Evolutionary conservation across 2,888 invertebrate species (phyloP).

Genomic region (Sipha maydis): DNA sequence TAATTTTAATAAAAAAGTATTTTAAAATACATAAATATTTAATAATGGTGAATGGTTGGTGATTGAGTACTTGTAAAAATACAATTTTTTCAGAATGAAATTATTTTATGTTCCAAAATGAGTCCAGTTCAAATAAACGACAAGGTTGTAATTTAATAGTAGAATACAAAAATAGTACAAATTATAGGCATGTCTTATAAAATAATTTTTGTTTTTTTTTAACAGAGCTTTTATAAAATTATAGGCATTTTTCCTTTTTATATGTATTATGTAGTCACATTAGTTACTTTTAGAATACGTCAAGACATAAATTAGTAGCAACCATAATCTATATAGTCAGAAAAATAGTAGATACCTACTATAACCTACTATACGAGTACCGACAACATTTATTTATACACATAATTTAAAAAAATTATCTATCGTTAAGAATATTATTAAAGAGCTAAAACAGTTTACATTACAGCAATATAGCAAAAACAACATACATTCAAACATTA

Average conservation of each 20-base stretch:
- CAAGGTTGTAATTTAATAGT: neutral
- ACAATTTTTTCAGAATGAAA: neutral
- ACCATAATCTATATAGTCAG: too few relatives aligned
- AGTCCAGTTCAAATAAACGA: neutral
- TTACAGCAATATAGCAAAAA: too few relatives aligned
- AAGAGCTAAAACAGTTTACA: neutral
- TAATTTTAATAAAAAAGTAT: too few relatives aligned
- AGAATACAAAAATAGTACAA: neutral
- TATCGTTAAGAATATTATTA: neutral
- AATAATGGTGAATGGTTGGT: too few relatives aligned
- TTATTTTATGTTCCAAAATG: neutral
- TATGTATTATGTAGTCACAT: neutral
- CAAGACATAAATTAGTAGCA: too few relatives aligned
- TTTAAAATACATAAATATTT: too few relatives aligned
- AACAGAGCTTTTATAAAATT: neutral
- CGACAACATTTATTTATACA: too few relatives aligned
- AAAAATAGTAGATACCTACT: neutral
- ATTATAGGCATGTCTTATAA: neutral
- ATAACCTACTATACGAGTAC: too few relatives aligned
- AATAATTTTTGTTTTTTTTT: neutral
- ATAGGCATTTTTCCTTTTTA: neutral
- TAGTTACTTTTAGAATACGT: neutral
- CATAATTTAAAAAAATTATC: neutral
- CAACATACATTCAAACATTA: neutral
- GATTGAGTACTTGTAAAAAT: neutral